These are phyloP conservation scores for Nemoura dubitans DNA, from an alignment of 2,888 invertebrate species.

Conservation along the genomic window DNA sequence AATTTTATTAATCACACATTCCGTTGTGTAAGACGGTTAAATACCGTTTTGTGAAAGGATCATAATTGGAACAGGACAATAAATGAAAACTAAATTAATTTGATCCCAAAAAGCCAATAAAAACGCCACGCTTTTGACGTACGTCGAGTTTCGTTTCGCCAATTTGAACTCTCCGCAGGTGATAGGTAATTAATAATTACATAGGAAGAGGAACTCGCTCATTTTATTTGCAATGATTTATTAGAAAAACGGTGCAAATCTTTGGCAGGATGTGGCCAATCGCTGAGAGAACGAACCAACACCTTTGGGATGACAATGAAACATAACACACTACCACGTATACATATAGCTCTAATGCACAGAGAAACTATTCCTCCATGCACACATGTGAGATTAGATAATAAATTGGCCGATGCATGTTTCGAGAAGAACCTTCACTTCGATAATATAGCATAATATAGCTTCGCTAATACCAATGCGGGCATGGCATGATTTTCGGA, in stretches of 20 bases:
- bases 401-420: background rate
- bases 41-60: background rate
- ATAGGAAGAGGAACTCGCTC: background rate
- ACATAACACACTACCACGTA: background rate
- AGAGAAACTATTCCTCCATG: background rate
- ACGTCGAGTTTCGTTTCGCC: background rate
- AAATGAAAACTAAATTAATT: background rate
- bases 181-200: constrained; percentile 3
- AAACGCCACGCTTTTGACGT: background rate
- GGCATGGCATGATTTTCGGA: background rate
- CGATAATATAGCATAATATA: background rate
- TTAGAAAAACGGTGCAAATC: background rate
- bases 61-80: background rate
- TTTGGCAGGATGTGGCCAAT: background rate
- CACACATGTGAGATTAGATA: constrained; percentile 3
- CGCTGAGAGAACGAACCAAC: background rate
- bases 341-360: background rate
- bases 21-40: background rate
- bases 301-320: background rate
- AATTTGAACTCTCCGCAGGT: background rate
- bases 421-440: background rate
- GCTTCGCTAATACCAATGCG: background rate
- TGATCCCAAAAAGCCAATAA: background rate
- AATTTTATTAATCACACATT: background rate
- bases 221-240: background rate